Conservation (phyloP, 2,888 invertebrate species). For the Nebria salina region DNA sequence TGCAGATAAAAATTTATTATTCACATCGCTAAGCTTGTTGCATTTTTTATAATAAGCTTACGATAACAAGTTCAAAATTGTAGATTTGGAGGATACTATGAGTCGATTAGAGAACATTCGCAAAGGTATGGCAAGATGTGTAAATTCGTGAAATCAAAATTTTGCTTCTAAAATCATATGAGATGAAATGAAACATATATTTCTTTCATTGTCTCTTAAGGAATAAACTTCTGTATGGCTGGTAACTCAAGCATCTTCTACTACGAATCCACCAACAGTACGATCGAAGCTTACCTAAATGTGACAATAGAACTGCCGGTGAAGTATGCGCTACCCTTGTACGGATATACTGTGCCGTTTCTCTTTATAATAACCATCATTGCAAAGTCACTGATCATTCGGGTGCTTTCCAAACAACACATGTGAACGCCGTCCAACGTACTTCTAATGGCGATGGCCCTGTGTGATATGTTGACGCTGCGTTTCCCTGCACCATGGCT, state of each 20-base stretch:
- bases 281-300: slow-evolving; percentile 64
- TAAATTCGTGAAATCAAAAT: too few species aligned
- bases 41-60: background rate
- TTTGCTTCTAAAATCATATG: too few species aligned
- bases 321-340: slow-evolving; percentile 75
- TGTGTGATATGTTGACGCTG: slow-evolving; percentile 93
- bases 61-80: background rate
- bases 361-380: slow-evolving; percentile 88
- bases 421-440: slow-evolving; percentile 93
- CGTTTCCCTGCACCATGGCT: slow-evolving; percentile 91
- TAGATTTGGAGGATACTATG: slow-evolving; percentile 33
- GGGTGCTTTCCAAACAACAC: slow-evolving; percentile 88
- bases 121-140: background rate
- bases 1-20: too few species aligned
- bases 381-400: slow-evolving; percentile 89
- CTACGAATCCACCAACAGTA: slow-evolving; percentile 8
- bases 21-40: too few species aligned
- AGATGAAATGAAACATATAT: too few species aligned
- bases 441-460: slow-evolving; percentile 95
- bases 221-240: slow-evolving; percentile 2
- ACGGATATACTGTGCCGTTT: slow-evolving; percentile 84
- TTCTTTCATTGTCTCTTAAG: background rate
- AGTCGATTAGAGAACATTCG: slow-evolving; percentile 15
- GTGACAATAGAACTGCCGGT: slow-evolving; percentile 75
- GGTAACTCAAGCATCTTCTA: background rate